Base-by-base conservation (phyloP, 2,888 invertebrate species). In the Drosophila leonis region DNA sequence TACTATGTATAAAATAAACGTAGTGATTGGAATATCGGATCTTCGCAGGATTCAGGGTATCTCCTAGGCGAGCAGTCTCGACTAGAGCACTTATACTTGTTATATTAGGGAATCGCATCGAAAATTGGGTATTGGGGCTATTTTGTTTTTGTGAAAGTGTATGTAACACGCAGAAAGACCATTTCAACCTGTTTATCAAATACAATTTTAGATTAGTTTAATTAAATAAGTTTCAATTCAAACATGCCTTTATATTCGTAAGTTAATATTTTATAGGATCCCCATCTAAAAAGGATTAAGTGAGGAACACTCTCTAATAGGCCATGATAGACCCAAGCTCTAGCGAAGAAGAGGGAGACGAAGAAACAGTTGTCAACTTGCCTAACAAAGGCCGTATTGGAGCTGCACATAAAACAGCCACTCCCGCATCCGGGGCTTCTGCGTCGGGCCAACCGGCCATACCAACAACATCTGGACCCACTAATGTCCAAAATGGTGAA, bases 241-340 rank as follows among this genome's bases (percentile, higher is more conserved):
- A 41, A 41, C 5, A 41, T 41, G 18, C 1, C 4, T 41, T 41
- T 48, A 27, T 29, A 29, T 29, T 31, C 15, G 15, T 15, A 18
- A 33, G 2, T 24, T 18, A 31, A 31, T 49, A 7, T 24, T 20
- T 65, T n/a, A 0, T 29, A 62, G 65, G 31, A 12, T n/a, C n/a
- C 13, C 10, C 6, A 13, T 44, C n/a, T 49, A 18, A 18, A 31
- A 33, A 39, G 0, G 5, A 24, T 39, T 31, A 55, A 60, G 31
- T 60, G 2, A 41, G 15, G 20, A 63, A 29, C 18, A 27, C 12
- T 39, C 10, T 33, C n/a, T 44, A 27, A n/a, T 15, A 39, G 39
- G 64, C 12, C 18, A 98, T 98, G 98, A 98, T 98, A 93, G 98
- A 98, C 93, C 98, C 98, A 81, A 98, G 98, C 93, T 98, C 98